Conservation (phyloP, 92 coral and sea anemone genomes). For the Phenganax marumi region DNA sequence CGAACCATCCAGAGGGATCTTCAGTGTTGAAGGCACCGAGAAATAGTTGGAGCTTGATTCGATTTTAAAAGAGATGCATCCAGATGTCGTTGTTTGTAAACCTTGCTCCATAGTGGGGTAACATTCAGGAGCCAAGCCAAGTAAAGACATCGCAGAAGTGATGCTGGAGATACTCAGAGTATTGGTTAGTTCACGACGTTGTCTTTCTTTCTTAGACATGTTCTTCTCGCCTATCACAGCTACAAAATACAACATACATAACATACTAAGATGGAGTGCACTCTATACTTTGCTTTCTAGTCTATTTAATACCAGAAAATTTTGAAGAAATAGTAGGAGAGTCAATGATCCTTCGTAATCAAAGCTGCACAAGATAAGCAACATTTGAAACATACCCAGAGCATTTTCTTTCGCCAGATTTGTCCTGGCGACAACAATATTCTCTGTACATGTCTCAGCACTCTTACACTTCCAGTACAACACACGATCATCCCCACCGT, state of each 20-base stretch:
- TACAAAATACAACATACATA: slow-evolving; percentile 30
- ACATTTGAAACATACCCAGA: slow-evolving; percentile 62
- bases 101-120: slow-evolving; percentile 65
- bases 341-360: not conserved
- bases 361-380: not conserved
- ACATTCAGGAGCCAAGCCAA: slow-evolving; percentile 74
- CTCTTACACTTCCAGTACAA: slow-evolving; percentile 96
- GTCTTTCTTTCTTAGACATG: slow-evolving; percentile 84
- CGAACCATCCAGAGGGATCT: slow-evolving; percentile 55
- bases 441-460: slow-evolving; percentile 81
- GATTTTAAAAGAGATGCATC: slow-evolving; percentile 67
- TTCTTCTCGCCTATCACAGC: slow-evolving; percentile 92
- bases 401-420: slow-evolving; percentile 85
- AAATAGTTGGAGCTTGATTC: slow-evolving; percentile 84
- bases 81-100: slow-evolving; percentile 52
- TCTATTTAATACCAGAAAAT: too few relatives aligned
- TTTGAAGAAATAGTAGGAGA: too few relatives aligned
- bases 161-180: slow-evolving; percentile 83
- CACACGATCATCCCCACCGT: slow-evolving; percentile 94
- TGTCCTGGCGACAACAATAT: slow-evolving; percentile 67
- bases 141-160: slow-evolving; percentile 77
- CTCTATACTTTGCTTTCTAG: too few relatives aligned
- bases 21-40: slow-evolving; percentile 69
- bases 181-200: slow-evolving; percentile 85
- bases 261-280: not conserved